Evolutionary conservation across 2,113 vertebrate genomes (phyloP), one percentile per base, ranked within the genome.

Genomic region (Rynchops niger): DNA sequence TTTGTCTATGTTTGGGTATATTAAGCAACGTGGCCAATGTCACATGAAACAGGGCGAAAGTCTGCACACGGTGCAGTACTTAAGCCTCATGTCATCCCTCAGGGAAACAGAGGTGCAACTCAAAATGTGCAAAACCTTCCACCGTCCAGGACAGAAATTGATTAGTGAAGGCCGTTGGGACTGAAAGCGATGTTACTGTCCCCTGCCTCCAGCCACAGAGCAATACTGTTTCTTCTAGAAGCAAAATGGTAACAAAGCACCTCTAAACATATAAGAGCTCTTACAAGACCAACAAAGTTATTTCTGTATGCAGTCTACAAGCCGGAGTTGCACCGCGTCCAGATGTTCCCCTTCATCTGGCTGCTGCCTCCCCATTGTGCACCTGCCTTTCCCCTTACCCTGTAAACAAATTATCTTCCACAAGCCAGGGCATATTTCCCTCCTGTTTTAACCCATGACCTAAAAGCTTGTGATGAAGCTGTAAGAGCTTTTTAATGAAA

Each of bases 381-480:
- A 96, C 86, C 91, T 96, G 83, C 83, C 95, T 95, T 76, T 86
- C 40, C 50, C 90, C 92, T 86, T 61, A 65, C 62, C 71, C 59
- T 50, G 43, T 95, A 94, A 95, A 97, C 91, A 92, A 81, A 85
- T 91, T 80, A 61, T 38, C 49, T 89, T 79, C 77, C 91, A 89
- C 96, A 93, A 93, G 95, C 77, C 58, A 49, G 83, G 94, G 49
- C 88, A 5, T 50, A 93, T 89, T 92, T 87, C 58, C 56, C 86
- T 92, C 71, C 88, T 55, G 32, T 49, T 94, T 78, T 70, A 94
- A 94, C 92, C 63, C 82, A 47, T 88, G 66, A 88, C 87, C 90
- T 96, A 81, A 90, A 97, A 94, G 59, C 49, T 96, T 90, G 59
- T 70, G 90, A 92, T 83, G 86, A 36, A 71, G 29, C 32, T 77